Base-by-base conservation (phyloP, 2,797 vertebrate species). In the Odontamblyopus lacepedii region DNA sequence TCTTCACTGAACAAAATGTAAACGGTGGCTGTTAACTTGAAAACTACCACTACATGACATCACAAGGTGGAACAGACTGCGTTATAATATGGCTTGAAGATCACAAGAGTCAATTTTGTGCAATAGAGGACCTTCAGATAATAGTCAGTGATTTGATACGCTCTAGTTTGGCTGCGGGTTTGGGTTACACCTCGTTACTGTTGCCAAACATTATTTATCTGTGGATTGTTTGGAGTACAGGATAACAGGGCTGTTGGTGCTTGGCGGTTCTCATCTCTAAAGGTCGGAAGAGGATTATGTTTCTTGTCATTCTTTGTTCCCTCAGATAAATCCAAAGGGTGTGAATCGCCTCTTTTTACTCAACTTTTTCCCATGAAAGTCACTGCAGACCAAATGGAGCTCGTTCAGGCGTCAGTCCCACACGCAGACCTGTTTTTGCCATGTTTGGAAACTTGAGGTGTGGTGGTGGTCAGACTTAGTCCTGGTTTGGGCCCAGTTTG, bases 251-350 rank as follows among this genome's bases (percentile, higher is more conserved):
- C 51, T 44, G 63, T 63, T 64, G 61, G 72, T 79, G 57, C 38
- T 75, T 30, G 67, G 35, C 68, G 66, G 77, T 90, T 88, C 72
- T 68, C 71, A 53, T 66, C 60, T 32, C 41, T 56, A 81, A 88
- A 91, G 85, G 89, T 88, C 79, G 84, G 57, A 56, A 63, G 74
- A 79, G 83, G 89, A 87, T 91, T 84, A 53, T 77, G 63, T 91
- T 90, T 85, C 88, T 75, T 63, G 67, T 32, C 0, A 12, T 67
- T 73, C 79, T 88, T 89, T 91, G 74, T 64, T 69, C 32, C 71
- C 67, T 67, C 35, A 75, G 77, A 84, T 88, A 83, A 87, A 82
- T 73, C 70, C 75, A 29, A 79, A 76, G 75, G 82, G 73, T 81
- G 82, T 82, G 74, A 74, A 83, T 53, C 75, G 73, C 68, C 67